These are phyloP conservation scores for Limnothrissa miodon DNA, from an alignment of 2,113 vertebrate species.

Conservation along the genomic window DNA sequence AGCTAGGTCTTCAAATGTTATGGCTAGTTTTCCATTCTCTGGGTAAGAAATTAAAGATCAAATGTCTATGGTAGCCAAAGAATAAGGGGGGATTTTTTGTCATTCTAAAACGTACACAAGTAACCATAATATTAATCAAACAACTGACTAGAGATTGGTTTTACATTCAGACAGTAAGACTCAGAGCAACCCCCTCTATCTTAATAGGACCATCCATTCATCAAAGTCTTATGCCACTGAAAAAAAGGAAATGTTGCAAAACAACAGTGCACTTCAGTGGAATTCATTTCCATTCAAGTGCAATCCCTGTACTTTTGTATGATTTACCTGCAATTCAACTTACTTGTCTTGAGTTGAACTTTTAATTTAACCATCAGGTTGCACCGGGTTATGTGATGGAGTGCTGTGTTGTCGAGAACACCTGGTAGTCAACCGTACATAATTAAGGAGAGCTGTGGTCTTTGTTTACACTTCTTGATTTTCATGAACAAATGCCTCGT, in stretches of 20 bases:
- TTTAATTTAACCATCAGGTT: not conserved
- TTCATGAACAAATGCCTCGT: constrained; percentile 12
- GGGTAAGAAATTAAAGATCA: constrained; percentile 46
- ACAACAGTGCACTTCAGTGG: constrained; percentile 11
- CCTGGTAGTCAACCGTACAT: not conserved
- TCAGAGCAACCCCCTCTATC: not conserved
- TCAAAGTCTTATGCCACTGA: not conserved
- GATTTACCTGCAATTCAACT: not conserved
- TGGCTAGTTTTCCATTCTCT: constrained; percentile 49
- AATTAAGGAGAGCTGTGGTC: not conserved
- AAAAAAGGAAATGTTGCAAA: not conserved
- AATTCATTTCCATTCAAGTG: not conserved
- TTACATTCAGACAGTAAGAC: not conserved
- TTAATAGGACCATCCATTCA: not conserved
- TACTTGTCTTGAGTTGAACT: not conserved
- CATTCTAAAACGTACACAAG: constrained; percentile 41
- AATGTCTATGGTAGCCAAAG: constrained; percentile 71
- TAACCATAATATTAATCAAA: constrained; percentile 19
- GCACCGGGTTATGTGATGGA: not conserved
- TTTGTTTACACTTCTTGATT: constrained; percentile 16
- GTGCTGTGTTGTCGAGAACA: not conserved
- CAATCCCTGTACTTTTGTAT: not conserved
- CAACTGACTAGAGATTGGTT: not conserved
- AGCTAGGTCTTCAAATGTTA: constrained; percentile 41
- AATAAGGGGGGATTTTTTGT: constrained; percentile 53